phyloP scores from a whole-genome alignment of 2,113 vertebrate genomes.

The Ceyx cyanopectus region DNA sequence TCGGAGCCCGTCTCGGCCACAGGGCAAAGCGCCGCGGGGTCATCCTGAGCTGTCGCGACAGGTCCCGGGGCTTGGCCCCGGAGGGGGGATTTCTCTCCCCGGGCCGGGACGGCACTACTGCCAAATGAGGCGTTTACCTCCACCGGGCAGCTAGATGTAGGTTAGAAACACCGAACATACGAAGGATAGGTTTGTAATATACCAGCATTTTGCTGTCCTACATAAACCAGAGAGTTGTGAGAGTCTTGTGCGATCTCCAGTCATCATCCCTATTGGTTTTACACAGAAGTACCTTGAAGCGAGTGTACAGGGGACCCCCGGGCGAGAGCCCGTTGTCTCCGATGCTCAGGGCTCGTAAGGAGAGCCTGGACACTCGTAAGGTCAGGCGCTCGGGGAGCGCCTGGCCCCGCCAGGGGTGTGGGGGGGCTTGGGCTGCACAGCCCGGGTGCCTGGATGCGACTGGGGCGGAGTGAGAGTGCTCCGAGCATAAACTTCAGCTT shows the following conservation, averaged over 20 bases:
- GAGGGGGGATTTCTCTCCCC: not conserved
- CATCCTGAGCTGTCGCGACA: not conserved
- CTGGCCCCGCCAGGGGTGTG: not conserved
- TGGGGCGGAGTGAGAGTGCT: not conserved
- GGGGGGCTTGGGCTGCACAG: not conserved
- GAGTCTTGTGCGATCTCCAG: not conserved
- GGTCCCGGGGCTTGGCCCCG: not conserved
- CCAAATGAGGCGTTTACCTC: not conserved
- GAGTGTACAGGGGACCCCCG: not conserved
- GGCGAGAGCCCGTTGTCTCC: not conserved
- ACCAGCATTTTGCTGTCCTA: not conserved
- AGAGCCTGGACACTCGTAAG: not conserved
- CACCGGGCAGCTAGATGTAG: not conserved
- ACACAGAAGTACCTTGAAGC: not conserved
- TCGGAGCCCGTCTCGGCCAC: rapidly evolving
- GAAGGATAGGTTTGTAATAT: not conserved
- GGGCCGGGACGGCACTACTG: too few relatives aligned
- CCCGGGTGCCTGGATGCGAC: not conserved
- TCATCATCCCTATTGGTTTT: not conserved
- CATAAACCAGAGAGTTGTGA: not conserved
- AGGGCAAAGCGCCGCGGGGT: not conserved
- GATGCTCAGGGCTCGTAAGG: rapidly evolving
- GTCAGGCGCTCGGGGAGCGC: not conserved
- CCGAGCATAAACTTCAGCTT: rapidly evolving
- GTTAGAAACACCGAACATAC: not conserved